Conservation (phyloP, 2,113 vertebrate species). For the Rhinichthys klamathensis region DNA sequence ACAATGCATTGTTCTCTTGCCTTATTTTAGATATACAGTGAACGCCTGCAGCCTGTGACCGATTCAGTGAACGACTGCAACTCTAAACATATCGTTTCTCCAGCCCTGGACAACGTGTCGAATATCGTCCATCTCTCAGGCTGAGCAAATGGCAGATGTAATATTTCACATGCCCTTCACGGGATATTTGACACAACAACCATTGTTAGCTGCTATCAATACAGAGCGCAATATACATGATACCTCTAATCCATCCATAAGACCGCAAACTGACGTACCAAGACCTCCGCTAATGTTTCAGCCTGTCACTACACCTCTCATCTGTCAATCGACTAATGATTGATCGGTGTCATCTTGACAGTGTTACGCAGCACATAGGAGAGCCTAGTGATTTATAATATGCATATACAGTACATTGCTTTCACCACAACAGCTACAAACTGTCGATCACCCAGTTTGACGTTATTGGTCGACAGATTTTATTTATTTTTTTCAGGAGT, state of each 20-base stretch:
- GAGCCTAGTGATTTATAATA: constrained; percentile 17
- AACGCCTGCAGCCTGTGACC: constrained; percentile 33
- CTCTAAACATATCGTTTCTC: constrained; percentile 26
- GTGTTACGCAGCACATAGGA: not conserved
- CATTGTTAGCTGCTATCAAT: constrained; percentile 43
- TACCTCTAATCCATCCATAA: constrained; percentile 45
- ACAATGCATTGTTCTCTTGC: not conserved
- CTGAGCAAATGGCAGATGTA: constrained; percentile 34
- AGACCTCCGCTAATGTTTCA: constrained; percentile 42
- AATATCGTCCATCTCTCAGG: constrained; percentile 24
- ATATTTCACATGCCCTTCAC: constrained; percentile 42
- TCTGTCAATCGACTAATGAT: constrained; percentile 28
- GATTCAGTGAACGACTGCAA: not conserved
- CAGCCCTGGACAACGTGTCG: constrained; percentile 10
- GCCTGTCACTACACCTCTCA: constrained; percentile 14
- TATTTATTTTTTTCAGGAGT: not conserved
- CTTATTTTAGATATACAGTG: constrained; percentile 21
- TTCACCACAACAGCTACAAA: not conserved
- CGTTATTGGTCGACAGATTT: not conserved
- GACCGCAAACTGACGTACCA: constrained; percentile 27
- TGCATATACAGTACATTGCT: not conserved
- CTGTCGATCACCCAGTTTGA: not conserved
- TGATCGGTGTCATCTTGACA: constrained; percentile 37
- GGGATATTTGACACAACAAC: constrained; percentile 39
- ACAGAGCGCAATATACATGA: constrained; percentile 32